These are phyloP conservation scores for Hydroisotoma schaefferi DNA, from an alignment of 2,888 invertebrate genomes.

Conservation along the genomic window DNA sequence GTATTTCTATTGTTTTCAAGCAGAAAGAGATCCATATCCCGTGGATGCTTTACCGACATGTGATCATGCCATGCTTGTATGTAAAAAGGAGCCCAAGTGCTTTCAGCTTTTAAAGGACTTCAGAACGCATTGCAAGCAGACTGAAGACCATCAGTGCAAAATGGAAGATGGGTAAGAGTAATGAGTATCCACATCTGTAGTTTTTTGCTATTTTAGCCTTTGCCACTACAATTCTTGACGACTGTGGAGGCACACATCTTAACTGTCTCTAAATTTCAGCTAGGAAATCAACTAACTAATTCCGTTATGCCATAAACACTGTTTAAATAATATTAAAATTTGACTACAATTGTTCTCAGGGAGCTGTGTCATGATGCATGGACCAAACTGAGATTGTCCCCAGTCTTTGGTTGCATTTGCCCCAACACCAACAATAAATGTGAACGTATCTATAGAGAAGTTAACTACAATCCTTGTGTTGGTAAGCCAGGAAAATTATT, in stretches of 20 bases:
- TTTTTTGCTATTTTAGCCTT: neutral
- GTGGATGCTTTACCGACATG: slow-evolving; percentile 85
- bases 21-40: slow-evolving; percentile 85
- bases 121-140: slow-evolving; percentile 79
- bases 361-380: slow-evolving; percentile 82
- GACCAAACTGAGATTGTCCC: slow-evolving; percentile 79
- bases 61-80: slow-evolving; percentile 81
- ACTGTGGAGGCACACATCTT: too few species aligned
- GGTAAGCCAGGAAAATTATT: too few species aligned
- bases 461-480: slow-evolving; percentile 90
- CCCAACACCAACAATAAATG: slow-evolving; percentile 83
- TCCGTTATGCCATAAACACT: too few species aligned
- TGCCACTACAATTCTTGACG: neutral
- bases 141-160: slow-evolving; percentile 74
- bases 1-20: neutral
- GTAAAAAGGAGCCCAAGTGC: slow-evolving; percentile 76
- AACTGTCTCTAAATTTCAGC: too few species aligned
- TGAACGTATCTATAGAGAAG: slow-evolving; percentile 80
- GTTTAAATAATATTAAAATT: too few species aligned
- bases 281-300: too few species aligned
- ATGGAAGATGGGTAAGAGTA: slow-evolving; percentile 78
- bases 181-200: neutral
- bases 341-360: slow-evolving; percentile 57
- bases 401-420: slow-evolving; percentile 89
- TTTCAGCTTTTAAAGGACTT: slow-evolving; percentile 78